Percentiles rank a stretch among this genome's conserved stretches.
Conservation (phyloP, 2,797 vertebrate species). For the Tokudaia tokunoshimensis region DNA sequence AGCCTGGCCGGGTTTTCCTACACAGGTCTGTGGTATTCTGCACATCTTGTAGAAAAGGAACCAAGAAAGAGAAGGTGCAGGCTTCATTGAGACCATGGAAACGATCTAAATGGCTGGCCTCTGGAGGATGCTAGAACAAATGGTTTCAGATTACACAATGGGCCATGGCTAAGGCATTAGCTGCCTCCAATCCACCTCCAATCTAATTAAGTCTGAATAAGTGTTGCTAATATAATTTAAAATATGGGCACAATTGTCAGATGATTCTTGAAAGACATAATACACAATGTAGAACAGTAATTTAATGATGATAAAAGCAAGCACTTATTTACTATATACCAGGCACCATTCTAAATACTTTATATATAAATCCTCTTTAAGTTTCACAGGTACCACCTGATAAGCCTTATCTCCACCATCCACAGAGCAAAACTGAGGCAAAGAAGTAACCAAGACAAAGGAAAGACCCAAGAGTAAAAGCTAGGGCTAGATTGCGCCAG, state of each 20-base stretch:
- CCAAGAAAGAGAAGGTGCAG: background rate
- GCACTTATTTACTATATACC: background rate
- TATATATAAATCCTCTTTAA: background rate
- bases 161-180: background rate
- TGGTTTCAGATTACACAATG: constrained; percentile 8
- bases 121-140: constrained; percentile 44
- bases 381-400: background rate
- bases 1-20: background rate
- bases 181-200: constrained; percentile 34
- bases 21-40: background rate
- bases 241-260: constrained; percentile 58
- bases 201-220: constrained; percentile 63
- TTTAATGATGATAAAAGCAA: constrained; percentile 56
- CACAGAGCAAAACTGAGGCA: constrained; percentile 49
- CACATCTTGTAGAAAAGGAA: constrained; percentile 15
- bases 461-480: constrained; percentile 4
- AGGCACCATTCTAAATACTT: constrained; percentile 18
- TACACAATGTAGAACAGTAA: constrained; percentile 43
- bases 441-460: background rate
- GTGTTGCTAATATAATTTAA: constrained; percentile 58
- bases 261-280: constrained; percentile 57
- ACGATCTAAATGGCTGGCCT: background rate
- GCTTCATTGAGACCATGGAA: background rate
- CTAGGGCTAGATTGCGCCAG: background rate
- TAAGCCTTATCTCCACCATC: background rate